These are phyloP conservation scores for Nomada flava DNA, from an alignment of 2,888 invertebrate species.

Conservation along the genomic window DNA sequence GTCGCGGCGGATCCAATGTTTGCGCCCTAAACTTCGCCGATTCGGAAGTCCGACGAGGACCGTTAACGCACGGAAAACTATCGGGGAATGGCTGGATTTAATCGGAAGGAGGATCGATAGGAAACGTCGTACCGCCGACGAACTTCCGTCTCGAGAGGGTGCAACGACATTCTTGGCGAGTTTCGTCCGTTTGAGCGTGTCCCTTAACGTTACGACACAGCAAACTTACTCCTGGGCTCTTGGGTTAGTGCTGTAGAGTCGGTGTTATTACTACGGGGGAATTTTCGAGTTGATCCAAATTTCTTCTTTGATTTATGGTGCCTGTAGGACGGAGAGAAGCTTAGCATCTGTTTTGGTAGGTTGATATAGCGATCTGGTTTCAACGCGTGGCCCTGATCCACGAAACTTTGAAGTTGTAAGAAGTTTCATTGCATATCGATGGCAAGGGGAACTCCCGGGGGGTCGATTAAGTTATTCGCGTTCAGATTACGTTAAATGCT, in stretches of 20 bases:
- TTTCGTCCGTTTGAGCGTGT: not conserved
- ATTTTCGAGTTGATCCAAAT: not conserved
- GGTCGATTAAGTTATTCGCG: no score
- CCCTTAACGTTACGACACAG: not conserved
- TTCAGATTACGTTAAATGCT: no score
- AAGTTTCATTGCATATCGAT: not conserved
- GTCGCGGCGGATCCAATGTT: conserved; percentile 38
- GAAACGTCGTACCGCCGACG: conserved; percentile 1
- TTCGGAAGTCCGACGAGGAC: conserved; percentile 24
- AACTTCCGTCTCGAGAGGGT: not conserved
- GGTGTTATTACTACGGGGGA: not conserved
- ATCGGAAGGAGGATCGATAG: conserved; percentile 36
- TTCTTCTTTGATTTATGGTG: not conserved
- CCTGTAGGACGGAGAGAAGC: no score
- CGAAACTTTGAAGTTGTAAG: not conserved
- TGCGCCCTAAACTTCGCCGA: conserved; percentile 57
- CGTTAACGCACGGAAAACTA: conserved; percentile 29
- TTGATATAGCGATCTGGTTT: not conserved
- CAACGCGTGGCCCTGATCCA: not conserved
- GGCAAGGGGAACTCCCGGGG: no score
- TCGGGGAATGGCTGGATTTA: conserved; percentile 29
- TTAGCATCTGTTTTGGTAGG: not conserved
- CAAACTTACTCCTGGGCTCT: not conserved
- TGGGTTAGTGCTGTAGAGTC: not conserved
- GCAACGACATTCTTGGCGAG: conserved; percentile 17